Evolutionary conservation across 2,888 invertebrate species (phyloP).

Genomic region (Eupithecia insigniata): DNA sequence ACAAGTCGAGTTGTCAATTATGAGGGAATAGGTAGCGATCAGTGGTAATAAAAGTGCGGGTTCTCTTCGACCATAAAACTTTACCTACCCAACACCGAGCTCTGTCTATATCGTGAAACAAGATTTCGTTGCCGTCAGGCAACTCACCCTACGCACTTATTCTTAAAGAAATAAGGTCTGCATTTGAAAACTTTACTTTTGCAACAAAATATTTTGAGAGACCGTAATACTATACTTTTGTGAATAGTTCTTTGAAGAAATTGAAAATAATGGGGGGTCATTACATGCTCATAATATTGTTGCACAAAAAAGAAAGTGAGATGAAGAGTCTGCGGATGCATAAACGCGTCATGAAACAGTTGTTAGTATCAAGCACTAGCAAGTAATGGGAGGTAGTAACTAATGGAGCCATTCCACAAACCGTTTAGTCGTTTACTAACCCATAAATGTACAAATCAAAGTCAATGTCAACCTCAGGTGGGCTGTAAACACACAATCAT

Average conservation of each 20-base stretch:
- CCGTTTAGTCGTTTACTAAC: constrained; percentile 75
- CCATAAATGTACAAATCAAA: constrained; percentile 82
- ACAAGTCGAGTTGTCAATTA: constrained; percentile 81
- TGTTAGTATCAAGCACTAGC: constrained; percentile 41
- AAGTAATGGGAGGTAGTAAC: constrained; percentile 42
- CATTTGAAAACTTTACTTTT: constrained; percentile 42
- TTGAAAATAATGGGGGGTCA: constrained; percentile 38
- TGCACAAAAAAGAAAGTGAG: constrained; percentile 21
- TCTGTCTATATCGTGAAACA: constrained; percentile 65
- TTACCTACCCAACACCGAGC: constrained; percentile 75
- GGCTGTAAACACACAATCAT: constrained; percentile 82
- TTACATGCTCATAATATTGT: constrained; percentile 15
- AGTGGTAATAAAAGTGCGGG: constrained; percentile 81
- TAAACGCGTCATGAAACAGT: constrained; percentile 42
- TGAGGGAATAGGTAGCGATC: constrained; percentile 82
- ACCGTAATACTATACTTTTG: constrained; percentile 29
- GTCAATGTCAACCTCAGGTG: constrained; percentile 83
- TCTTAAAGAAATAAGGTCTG: constrained; percentile 58
- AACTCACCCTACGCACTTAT: constrained; percentile 46
- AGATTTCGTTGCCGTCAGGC: constrained; percentile 44
- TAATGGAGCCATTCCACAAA: constrained; percentile 63
- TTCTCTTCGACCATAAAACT: constrained; percentile 79
- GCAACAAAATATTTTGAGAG: background rate
- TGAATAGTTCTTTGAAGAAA: constrained; percentile 36
- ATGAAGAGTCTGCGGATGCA: constrained; percentile 11